Base-by-base conservation (phyloP, 64 coral and sea anemone genomes). In the Pocillopora damicornis region DNA sequence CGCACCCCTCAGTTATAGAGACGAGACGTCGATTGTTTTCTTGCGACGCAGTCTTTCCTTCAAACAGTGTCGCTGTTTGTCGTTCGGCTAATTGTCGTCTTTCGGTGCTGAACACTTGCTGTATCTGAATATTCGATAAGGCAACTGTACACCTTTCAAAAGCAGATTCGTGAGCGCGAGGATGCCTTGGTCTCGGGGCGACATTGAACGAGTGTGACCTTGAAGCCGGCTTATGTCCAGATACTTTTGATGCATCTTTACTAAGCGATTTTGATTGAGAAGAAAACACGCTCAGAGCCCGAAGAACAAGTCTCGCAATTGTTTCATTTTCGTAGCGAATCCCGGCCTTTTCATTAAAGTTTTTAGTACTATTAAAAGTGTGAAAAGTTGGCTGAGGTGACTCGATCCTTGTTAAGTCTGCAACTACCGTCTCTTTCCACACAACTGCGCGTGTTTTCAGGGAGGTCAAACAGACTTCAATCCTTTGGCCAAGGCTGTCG, bases 191-290 rank as follows among this genome's bases (percentile, higher is more conserved):
- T 30, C 81, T 85, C 2, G 81, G 81, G 3, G 81, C 81, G 22
- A 85, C 81, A 72, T 57, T 85, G 81, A 85, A 85, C 10, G 81
- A 85, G 64, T 85, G 81, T 85, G 81, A 85, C 81, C 81, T 38
- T 38, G 38, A 72, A 26, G 81, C 81, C 81, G 63, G 63, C 18
- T 73, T 85, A 85, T 85, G 81, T 58, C 81, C 81, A 65, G 63
- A 37, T 23, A 35, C 35, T 56, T 18, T 83, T 67, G 17, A 67
- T 17, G 37, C 57, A 13, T 60, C 77, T 60, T 51, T 67, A 67
- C 79, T 64, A 4, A 10, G 30, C 59, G 81, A 85, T 26, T 72
- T 85, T 38, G 81, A 85, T 58, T 85, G 81, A 22, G 81, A 85
- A 71, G 81, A 85, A 85, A 85, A 85, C 81, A 85, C 81, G 20